Evolutionary conservation across 2,888 invertebrate species (phyloP).

Genomic region (Colostygia pectinataria): DNA sequence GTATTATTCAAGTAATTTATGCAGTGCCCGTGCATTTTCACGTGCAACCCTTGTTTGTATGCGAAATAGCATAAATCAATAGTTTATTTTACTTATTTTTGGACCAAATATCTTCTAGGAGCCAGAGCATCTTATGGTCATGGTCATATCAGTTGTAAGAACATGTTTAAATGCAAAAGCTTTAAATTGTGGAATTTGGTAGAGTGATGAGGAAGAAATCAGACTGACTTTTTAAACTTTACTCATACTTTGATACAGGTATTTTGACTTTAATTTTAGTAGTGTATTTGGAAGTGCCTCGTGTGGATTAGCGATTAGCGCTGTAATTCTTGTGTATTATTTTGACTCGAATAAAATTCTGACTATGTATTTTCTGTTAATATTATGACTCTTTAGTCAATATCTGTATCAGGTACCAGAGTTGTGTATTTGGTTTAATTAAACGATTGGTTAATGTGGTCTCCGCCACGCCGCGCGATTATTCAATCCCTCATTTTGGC

Average conservation of each 20-base stretch:
- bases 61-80: constrained; percentile 33
- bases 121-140: constrained; percentile 54
- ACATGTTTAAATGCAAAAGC: constrained; percentile 67
- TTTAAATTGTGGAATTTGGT: constrained; percentile 74
- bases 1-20: constrained; percentile 58
- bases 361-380: constrained; percentile 27
- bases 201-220: constrained; percentile 64
- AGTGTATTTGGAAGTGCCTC: constrained; percentile 57
- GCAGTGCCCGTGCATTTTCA: constrained; percentile 24
- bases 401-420: constrained; percentile 70
- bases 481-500: constrained; percentile 41
- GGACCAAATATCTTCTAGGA: constrained; percentile 66
- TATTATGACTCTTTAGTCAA: constrained; percentile 41
- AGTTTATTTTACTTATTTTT: constrained; percentile 37
- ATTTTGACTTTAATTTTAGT: constrained; percentile 62
- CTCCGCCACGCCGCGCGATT: constrained; percentile 42
- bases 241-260: constrained; percentile 77
- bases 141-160: constrained; percentile 54
- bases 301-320: constrained; percentile 35
- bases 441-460: constrained; percentile 24
- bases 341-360: constrained; percentile 35
- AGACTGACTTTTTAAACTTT: constrained; percentile 76
- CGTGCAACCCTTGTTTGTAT: constrained; percentile 15
- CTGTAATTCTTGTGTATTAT: constrained; percentile 25
- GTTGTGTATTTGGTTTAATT: constrained; percentile 36